phyloP scores from a whole-genome alignment of 2,797 vertebrate genomes.

The Chiroxiphia lanceolata region DNA sequence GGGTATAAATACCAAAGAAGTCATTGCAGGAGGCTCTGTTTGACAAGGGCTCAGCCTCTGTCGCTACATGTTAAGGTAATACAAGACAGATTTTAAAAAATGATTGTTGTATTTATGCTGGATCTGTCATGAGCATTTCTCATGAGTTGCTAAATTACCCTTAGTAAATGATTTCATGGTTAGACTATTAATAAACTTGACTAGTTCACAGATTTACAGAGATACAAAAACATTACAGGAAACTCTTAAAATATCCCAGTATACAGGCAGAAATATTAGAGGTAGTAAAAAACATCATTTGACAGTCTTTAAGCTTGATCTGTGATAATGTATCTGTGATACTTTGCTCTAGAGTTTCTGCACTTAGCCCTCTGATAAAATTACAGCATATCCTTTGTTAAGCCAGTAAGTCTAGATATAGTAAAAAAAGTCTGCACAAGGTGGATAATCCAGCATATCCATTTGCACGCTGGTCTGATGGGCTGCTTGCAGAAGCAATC shows the following conservation, averaged over 20 bases:
- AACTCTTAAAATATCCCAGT: background rate
- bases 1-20: background rate
- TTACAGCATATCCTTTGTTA: background rate
- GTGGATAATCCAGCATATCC: background rate
- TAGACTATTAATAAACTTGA: background rate
- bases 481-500: background rate
- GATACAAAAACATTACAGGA: background rate
- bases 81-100: background rate
- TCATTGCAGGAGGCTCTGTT: background rate
- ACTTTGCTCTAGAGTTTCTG: background rate
- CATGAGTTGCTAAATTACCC: background rate
- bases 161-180: background rate
- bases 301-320: background rate
- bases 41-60: background rate
- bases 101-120: background rate
- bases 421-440: background rate
- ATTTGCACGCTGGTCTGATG: background rate
- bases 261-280: background rate
- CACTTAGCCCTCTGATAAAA: background rate
- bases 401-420: background rate
- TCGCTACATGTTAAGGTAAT: background rate
- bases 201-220: background rate
- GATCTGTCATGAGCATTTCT: background rate
- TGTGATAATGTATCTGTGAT: background rate
- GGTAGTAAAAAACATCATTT: background rate